phyloP scores from a whole-genome alignment of 2,113 vertebrate species.

The Calidris pygmaea region DNA sequence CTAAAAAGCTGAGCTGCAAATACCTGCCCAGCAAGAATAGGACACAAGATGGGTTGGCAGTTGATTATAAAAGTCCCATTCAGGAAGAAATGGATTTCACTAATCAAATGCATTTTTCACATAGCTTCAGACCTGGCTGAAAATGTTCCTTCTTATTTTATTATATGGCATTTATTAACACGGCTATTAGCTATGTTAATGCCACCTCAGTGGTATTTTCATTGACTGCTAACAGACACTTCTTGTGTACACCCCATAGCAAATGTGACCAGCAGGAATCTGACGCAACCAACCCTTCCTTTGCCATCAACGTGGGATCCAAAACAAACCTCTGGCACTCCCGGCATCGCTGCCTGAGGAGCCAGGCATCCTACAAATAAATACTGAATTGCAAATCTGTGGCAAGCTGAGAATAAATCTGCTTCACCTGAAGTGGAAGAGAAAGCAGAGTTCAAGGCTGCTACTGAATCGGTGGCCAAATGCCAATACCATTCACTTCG shows the following conservation, averaged over 20 bases:
- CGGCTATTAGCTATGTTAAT: conserved; percentile 63
- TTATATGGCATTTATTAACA: conserved; percentile 63
- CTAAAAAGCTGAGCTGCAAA: neutral
- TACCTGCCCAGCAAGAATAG: neutral
- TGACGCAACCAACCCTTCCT: conserved; percentile 1
- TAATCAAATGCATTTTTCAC: neutral
- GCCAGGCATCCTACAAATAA: conserved; percentile 54
- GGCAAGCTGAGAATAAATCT: conserved; percentile 47
- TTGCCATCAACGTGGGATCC: neutral
- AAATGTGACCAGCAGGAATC: conserved; percentile 35
- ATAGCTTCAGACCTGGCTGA: conserved; percentile 14
- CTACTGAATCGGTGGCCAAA: conserved; percentile 43
- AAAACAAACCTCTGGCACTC: conserved; percentile 46
- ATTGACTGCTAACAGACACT: conserved; percentile 58
- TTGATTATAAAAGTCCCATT: neutral
- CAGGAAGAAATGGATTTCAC: conserved; percentile 12
- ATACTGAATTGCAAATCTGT: conserved; percentile 30
- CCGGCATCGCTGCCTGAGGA: neutral
- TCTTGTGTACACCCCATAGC: conserved; percentile 32
- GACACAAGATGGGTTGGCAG: neutral
- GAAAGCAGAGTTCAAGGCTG: conserved; percentile 61
- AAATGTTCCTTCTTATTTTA: conserved; percentile 37
- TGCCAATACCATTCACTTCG: neutral
- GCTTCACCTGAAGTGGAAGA: conserved; percentile 20
- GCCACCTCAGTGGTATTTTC: conserved; percentile 54